Conservation (phyloP, 2,797 vertebrate genomes). For the Kryptopterus vitreolus region DNA sequence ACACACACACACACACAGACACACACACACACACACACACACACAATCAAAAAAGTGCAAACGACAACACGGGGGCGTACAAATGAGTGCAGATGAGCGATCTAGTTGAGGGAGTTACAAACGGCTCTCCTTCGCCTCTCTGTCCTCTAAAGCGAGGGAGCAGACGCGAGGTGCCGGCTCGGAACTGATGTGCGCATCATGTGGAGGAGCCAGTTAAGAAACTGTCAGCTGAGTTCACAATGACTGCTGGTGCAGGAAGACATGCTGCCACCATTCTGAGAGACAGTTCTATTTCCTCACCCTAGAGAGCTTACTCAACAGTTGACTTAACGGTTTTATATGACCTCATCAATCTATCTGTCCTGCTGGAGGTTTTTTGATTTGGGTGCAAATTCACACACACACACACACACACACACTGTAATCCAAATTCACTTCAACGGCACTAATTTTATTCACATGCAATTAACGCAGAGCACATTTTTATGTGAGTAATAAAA, state of each 20-base stretch:
- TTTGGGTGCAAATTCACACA: not conserved
- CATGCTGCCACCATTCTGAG: constrained; percentile 65
- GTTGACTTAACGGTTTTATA: constrained; percentile 71
- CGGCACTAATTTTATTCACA: too few species aligned
- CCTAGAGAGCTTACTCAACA: constrained; percentile 64
- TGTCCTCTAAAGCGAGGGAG: constrained; percentile 61
- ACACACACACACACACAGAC: too few species aligned
- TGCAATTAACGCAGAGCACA: too few species aligned
- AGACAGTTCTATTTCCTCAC: constrained; percentile 71
- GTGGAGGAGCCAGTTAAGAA: constrained; percentile 75
- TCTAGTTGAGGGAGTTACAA: constrained; percentile 49
- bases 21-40: too few species aligned
- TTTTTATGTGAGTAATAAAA: too few species aligned
- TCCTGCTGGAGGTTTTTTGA: constrained; percentile 30
- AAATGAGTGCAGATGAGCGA: constrained; percentile 18
- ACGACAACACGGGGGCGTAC: constrained; percentile 45
- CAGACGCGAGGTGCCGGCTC: constrained; percentile 72
- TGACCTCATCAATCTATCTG: constrained; percentile 69
- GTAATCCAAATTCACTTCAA: too few species aligned
- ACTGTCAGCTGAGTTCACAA: constrained; percentile 71
- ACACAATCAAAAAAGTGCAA: constrained; percentile 33
- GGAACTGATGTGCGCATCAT: constrained; percentile 78
- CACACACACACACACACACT: too few species aligned
- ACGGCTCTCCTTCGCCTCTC: constrained; percentile 41
- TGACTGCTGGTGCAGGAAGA: constrained; percentile 70